Base-by-base conservation (phyloP, 2,888 invertebrate species). In the Diploptera punctata region DNA sequence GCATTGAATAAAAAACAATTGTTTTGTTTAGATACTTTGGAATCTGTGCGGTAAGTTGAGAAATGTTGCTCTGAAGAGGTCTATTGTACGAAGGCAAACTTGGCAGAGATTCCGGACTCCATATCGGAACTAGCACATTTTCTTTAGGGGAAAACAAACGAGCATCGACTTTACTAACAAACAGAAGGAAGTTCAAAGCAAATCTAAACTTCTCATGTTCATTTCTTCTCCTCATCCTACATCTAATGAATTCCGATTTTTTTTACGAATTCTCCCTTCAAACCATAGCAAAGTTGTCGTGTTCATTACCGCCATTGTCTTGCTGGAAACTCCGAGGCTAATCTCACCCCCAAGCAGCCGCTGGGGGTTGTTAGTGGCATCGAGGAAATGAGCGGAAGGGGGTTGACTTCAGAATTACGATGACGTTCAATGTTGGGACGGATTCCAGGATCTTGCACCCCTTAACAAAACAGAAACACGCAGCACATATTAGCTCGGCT, bases 281-380 rank as follows among this genome's bases (percentile, higher is more conserved):
- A 29, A n/a, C 54, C 57, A 0, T 29, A 31, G 13, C 29, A 29
- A 57, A 57, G 57, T 57, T 57, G 57, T 57, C 65, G 38, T 47
- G 47, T 65, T 65, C 65, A 65, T 65, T 65, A 65, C 47, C 47
- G 65, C 47, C 65, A 47, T 47, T 65, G 65, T 65, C 65, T 65
- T 65, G 57, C 57, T 5, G 4, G 57, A 26, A 29, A 29, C 57
- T 29, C 18, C 65, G 47, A 44, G 26, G 65, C 44, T 65, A 65
- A 65, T 65, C 65, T 47, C 65, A 26, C 29, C 24, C 65, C 29
- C n/a, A n/a, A 21, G 19, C 61, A 18, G 61, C 61, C 33, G 33
- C 61, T 61, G 26, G 65, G 44, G 65, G 47, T 65, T 44, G 65
- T 57, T 57, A 57, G 57, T 24, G 29, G 57, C 57, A 21, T 52